Evolutionary conservation across 2,113 vertebrate species (phyloP), one percentile per base, ranked within the genome.

Genomic region (Salvelinus alpinus): DNA sequence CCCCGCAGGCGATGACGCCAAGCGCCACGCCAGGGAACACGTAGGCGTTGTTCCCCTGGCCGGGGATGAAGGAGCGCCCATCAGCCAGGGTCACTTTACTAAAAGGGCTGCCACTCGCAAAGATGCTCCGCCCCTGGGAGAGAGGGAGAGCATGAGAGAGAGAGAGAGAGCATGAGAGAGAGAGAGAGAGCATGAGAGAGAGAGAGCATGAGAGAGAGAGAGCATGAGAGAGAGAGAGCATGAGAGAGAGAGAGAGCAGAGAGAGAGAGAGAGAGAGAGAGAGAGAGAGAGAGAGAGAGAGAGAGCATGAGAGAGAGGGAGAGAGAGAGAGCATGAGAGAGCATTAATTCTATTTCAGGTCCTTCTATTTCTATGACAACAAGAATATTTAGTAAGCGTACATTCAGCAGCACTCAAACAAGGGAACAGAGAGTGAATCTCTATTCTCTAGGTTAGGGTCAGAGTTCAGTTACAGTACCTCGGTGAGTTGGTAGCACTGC

Each of bases 21-120:
- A 99, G 77, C 1, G 97, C 97, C 18, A 99, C 95, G 31, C 98
- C 97, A 0, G 97, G 98, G 81, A 99, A 99, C 70, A 99, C 94
- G 0, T 99, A 99, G 71, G 97, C 95, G 0, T 99, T 99, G 93
- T 99, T 99, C 73, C 97, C 98, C 85, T 99, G 98, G 4, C 97
- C 98, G 0, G 97, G 98, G 87, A 92, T 93, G 92, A 99, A 98
- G 78, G 92, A 95, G 83, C 94, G 95, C 57, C 97, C 97, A 0
- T 89, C 94, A 20, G 95, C 83, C 80, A 99, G 93, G 3, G 95
- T 96, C 11, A 99, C 97, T 62, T 95, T 96, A 47, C 92, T 73
- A 74, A 99, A 99, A 0, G 97, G 98, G 85, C 97, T 99, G 71
- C 97, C 97, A 1, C 97, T 98, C 24, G 97, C 97, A 82, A 99